phyloP scores from a whole-genome alignment of 2,797 vertebrate genomes.

The Steatocranus sp. region DNA sequence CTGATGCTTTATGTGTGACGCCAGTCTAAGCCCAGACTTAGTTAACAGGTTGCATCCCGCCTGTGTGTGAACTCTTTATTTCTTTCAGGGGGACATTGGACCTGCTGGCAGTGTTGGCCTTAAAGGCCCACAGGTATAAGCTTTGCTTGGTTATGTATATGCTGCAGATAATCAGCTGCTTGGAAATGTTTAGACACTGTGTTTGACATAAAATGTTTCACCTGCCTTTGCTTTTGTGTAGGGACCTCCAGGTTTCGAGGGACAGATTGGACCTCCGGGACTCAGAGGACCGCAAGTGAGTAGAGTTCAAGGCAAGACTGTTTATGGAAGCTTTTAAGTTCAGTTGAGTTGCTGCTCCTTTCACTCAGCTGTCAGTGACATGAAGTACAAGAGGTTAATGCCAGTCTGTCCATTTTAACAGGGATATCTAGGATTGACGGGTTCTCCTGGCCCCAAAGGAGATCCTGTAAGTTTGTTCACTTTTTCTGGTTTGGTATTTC shows the following conservation, averaged over 20 bases:
- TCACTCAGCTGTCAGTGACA: background rate
- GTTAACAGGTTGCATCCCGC: background rate
- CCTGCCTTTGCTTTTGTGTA: constrained; percentile 33
- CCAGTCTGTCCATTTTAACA: constrained; percentile 39
- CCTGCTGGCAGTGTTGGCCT: constrained; percentile 74
- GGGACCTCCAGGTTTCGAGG: constrained; percentile 83
- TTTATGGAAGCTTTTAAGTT: background rate
- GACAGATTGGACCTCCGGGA: constrained; percentile 77
- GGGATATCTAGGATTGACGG: constrained; percentile 76
- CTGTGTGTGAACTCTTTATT: background rate
- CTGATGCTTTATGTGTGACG: background rate
- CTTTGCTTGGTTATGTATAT: background rate
- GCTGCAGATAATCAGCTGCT: background rate
- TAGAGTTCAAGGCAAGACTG: background rate
- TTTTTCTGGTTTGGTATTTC: background rate
- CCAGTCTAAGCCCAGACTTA: background rate
- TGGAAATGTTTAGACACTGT: background rate
- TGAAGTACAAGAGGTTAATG: background rate
- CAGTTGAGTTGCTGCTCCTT: background rate
- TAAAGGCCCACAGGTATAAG: constrained; percentile 77
- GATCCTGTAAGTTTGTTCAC: constrained; percentile 71
- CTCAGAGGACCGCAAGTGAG: constrained; percentile 78
- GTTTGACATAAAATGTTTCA: background rate
- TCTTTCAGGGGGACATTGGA: constrained; percentile 80
- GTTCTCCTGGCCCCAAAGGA: constrained; percentile 80